Evolutionary conservation across 2,888 invertebrate species (phyloP).

Genomic region (Ophonus ardosiacus): DNA sequence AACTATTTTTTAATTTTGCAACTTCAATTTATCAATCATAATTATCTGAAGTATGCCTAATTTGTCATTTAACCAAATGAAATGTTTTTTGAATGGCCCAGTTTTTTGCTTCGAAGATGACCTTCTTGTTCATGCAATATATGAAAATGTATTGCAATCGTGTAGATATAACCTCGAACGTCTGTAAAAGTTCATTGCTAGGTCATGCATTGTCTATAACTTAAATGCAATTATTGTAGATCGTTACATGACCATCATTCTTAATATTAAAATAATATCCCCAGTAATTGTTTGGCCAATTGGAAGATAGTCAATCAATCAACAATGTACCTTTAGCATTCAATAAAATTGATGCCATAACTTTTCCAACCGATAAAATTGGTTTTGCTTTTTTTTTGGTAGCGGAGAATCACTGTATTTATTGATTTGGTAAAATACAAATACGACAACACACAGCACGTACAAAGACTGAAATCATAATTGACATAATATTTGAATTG

Average conservation of each 20-base stretch:
- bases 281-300: not conserved
- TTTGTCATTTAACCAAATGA: not conserved
- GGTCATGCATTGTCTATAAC: constrained; percentile 35
- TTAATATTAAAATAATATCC: not conserved
- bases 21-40: not conserved
- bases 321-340: too few species aligned
- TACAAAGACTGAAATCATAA: too few species aligned
- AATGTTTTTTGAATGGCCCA: not conserved
- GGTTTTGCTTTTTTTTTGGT: too few species aligned
- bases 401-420: too few species aligned
- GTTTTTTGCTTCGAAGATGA: not conserved
- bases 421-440: too few species aligned
- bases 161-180: constrained; percentile 17
- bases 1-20: not conserved
- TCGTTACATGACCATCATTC: not conserved
- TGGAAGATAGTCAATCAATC: too few species aligned
- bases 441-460: too few species aligned
- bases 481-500: too few species aligned
- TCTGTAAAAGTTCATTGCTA: constrained; percentile 35
- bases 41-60: not conserved
- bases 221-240: not conserved
- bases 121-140: not conserved
- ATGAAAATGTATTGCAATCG: not conserved
- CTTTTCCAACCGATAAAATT: too few species aligned
- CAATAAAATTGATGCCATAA: too few species aligned